Conservation (phyloP, 1,140 invertebrate species). For the Drosophila micromelanica region DNA sequence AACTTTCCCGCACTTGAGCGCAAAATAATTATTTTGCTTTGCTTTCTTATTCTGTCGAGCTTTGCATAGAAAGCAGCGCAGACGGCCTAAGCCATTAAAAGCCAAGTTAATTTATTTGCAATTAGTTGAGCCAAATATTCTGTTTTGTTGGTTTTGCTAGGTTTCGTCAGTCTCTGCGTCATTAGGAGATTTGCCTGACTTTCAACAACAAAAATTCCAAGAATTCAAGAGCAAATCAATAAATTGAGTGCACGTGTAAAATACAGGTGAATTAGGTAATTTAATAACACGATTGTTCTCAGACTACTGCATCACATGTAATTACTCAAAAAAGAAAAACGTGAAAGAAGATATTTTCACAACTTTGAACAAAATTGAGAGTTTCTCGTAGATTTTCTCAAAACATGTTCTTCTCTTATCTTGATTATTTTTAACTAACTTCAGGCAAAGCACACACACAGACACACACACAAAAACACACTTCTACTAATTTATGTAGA, state of each 20-base stretch:
- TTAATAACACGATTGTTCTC: no score
- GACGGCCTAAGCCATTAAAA: slow-evolving; percentile 50
- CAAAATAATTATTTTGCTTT: slow-evolving; percentile 78
- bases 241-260: background rate
- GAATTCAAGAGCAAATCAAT: background rate
- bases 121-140: slow-evolving; percentile 56
- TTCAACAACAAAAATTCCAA: background rate
- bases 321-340: no score
- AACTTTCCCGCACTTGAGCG: slow-evolving; percentile 38
- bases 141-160: slow-evolving; percentile 19
- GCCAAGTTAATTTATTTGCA: slow-evolving; percentile 79
- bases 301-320: no score
- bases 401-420: slow-evolving; percentile 19
- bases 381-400: background rate
- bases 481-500: slow-evolving; percentile 68
- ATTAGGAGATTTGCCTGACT: background rate
- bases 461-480: background rate
- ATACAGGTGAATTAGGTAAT: background rate
- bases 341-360: background rate
- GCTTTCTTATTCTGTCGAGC: slow-evolving; percentile 21
- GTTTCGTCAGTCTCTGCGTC: slow-evolving; percentile 6
- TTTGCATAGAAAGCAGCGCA: slow-evolving; percentile 23
- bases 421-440: slow-evolving; percentile 29
- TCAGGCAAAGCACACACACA: slow-evolving; percentile 9
- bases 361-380: slow-evolving; percentile 27